Evolutionary conservation across 2,113 vertebrate genomes (phyloP).

Genomic region (Daubentonia madagascariensis): DNA sequence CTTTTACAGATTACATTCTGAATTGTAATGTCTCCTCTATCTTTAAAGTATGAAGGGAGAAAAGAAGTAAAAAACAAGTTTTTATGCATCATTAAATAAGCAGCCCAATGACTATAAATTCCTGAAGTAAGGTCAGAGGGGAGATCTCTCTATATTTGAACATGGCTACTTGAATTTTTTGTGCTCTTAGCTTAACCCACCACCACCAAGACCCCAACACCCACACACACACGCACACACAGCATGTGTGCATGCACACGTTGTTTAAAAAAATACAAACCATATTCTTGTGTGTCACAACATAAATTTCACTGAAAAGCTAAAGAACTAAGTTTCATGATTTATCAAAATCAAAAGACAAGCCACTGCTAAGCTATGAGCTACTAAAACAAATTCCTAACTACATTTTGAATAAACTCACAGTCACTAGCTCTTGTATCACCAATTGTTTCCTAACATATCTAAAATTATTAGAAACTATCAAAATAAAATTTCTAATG

Average conservation of each 20-base stretch:
- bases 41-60: not conserved
- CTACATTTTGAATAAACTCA: not conserved
- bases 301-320: not conserved
- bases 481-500: not conserved
- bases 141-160: not conserved
- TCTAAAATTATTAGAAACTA: conserved; percentile 8
- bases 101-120: not conserved
- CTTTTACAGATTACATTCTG: not conserved
- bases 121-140: not conserved
- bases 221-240: not conserved
- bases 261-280: not conserved
- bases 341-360: conserved; percentile 2
- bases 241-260: not conserved
- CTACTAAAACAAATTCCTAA: conserved; percentile 24
- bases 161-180: not conserved
- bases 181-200: not conserved
- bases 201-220: not conserved
- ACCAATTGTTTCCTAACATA: not conserved
- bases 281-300: not conserved
- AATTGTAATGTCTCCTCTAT: not conserved
- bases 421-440: not conserved
- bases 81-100: not conserved
- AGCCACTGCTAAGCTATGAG: not conserved
- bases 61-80: not conserved
- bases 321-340: not conserved